Evolutionary conservation across 35 echinoderm and acorn worm genomes (phyloP), one percentile per base, ranked within the genome.

Genomic region (Acanthaster planci): DNA sequence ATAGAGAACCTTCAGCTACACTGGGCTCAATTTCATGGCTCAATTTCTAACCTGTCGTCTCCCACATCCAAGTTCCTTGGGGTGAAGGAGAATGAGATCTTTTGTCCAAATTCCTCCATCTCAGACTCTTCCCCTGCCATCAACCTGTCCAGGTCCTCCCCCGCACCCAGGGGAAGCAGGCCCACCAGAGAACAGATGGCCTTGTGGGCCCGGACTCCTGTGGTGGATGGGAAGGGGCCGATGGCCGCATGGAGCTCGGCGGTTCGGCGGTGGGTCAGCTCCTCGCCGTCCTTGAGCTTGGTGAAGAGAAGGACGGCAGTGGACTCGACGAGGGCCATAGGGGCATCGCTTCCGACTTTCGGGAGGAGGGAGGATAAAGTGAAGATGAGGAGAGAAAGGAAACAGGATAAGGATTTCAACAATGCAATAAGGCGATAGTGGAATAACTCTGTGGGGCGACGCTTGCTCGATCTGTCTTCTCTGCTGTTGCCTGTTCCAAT

Each of bases 291-390:
- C 7, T 93, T 57, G 30, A 97, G 81, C 9, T 84, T 93, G 1
- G 38, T 67, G 72, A 90, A 88, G 50, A 92, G 84, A 38, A 85
- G 80, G 23, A 93, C 89, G 15, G 91, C 91, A 3, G 88, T 89
- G 23, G 79, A 85, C 23, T 93, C 88, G 19, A 93, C 82, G 5
- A 86, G 51, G 16, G 84, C 91, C 4, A 60, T 53, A 23, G 60
- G 34, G 8, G 95, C 92, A 87, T 97, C 95, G 56, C 76, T 79
- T 81, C 95, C 87, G 90, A 92, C 95, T 97, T 15, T 47, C 4
- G 12, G 42, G 42, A 12, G 42, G 42, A 47, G 12, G 12, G 42
- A 12, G 42, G 12, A 6, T 47, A 47, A 12, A 12, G 42, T 47
- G 4, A 47, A 47, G 42, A 47, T 6, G 12, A 47, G 42, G 42